Evolutionary conservation across 2,888 invertebrate genomes (phyloP), one percentile per base, ranked within the genome.

Genomic region (Halocaridina rubra): DNA sequence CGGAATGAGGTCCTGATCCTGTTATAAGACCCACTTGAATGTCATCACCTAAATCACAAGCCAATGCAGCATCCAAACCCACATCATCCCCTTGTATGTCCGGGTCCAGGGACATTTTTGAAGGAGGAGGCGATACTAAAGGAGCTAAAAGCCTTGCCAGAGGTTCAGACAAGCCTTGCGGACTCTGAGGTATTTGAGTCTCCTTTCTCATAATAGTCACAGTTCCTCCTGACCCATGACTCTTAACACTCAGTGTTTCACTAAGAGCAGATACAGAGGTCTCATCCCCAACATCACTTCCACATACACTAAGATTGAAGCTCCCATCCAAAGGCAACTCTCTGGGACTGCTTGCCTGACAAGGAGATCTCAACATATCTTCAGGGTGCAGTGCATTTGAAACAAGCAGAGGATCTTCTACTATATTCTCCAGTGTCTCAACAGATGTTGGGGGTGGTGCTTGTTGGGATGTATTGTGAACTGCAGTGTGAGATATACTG

Each of bases 151-250:
- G 81, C 57, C 72, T 69, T 4, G 78, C 80, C 13, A 88, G 61
- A 3, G 88, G 86, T 30, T 88, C 86, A 3, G 88, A 86, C 22
- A 88, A 69, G 3, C 39, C 67, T 59, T 69, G 79, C 0, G 81
- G 80, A 16, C 19, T 39, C 16, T 67, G 59, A 7, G 80, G 27
- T 8, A 77, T 27, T 4, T 64, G 24, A 13, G 79, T 71, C 22
- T 84, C 84, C 2, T 72, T 32, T 19, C 74, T 10, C 77, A 86
- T 79, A 24, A 88, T 88, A 69, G 87, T 88, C 10, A 88, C 87
- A 1, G 88, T 88, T 24, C 87, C 88, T 0, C 88, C 88, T 0
- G 88, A 87, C 8, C 87, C 87, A 64, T 88, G 88, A 59, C 87
- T 80, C 30, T 77, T 76, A 10, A 86, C 85, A 22, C 84, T 87